A percentile compares a stretch with the other conserved stretches of the same genome.
Evolutionary conservation across 2,888 invertebrate species (phyloP).

Genomic region (Caenorhabditis sp.): DNA sequence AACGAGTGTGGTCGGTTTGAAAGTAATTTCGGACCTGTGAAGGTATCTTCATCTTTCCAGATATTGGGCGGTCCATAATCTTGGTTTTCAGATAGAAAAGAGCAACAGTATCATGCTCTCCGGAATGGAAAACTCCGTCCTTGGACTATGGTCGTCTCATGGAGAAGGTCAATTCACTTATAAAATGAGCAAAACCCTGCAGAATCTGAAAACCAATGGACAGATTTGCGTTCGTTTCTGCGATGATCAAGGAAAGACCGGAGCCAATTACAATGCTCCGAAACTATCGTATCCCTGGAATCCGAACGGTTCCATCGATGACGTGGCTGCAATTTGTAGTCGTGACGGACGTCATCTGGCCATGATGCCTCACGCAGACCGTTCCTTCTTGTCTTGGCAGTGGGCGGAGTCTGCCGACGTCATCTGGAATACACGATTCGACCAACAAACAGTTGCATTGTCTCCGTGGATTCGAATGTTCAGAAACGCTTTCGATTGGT

Average conservation of each 20-base stretch:
- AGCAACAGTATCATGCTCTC: conserved; percentile 88
- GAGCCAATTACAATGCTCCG: conserved; percentile 83
- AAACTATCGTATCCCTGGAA: conserved; percentile 90
- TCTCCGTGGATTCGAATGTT: conserved; percentile 96
- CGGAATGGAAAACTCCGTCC: conserved; percentile 91
- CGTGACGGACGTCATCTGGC: conserved; percentile 94
- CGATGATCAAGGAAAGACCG: conserved; percentile 89
- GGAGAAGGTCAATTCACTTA: conserved; percentile 90
- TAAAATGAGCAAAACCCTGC: conserved; percentile 83
- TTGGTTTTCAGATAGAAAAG: conserved; percentile 64
- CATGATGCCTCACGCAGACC: conserved; percentile 99
- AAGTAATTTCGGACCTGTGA: conserved; percentile 90
- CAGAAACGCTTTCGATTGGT: conserved; percentile 88
- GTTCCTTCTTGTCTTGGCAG: conserved; percentile 90
- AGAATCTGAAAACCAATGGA: conserved; percentile 84
- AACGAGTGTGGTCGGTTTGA: conserved; percentile 94
- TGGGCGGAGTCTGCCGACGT: conserved; percentile 88
- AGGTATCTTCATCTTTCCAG: conserved; percentile 67
- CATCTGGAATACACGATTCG: conserved; percentile 29
- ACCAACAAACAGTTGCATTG: conserved; percentile 36
- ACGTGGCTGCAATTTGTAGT: conserved; percentile 93
- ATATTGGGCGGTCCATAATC: conserved; percentile 86
- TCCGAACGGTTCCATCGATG: conserved; percentile 91
- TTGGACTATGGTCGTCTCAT: conserved; percentile 98
- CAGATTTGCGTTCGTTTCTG: conserved; percentile 91